Evolutionary conservation across 2,888 invertebrate genomes (phyloP).

Genomic region (Nezara viridula): DNA sequence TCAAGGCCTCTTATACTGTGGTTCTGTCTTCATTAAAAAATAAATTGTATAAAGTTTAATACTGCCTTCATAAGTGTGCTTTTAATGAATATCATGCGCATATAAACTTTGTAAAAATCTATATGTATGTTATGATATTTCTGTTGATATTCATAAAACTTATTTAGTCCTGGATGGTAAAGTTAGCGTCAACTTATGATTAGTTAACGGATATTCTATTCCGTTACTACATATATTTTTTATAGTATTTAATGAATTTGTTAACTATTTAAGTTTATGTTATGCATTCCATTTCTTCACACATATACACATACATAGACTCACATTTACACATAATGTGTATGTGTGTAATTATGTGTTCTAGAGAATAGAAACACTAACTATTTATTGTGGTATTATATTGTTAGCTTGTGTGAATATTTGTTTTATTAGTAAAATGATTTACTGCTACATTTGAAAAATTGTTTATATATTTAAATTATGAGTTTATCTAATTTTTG

Average conservation of each 20-base stretch:
- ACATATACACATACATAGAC: conserved; percentile 30
- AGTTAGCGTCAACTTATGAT: background rate
- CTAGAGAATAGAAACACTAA: conserved; percentile 34
- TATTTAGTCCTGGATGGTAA: conserved; percentile 21
- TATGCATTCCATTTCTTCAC: conserved; percentile 49
- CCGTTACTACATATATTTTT: conserved; percentile 49
- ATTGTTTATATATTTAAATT: conserved; percentile 46
- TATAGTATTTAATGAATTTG: conserved; percentile 49
- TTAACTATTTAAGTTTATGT: conserved; percentile 49
- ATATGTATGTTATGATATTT: conserved; percentile 42
- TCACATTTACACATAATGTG: conserved; percentile 27
- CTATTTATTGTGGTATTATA: conserved; percentile 44
- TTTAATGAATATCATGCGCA: conserved; percentile 58
- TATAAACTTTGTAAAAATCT: conserved; percentile 56
- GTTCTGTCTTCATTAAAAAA: conserved; percentile 47
- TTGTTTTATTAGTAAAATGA: conserved; percentile 31
- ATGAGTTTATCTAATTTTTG: conserved; percentile 27
- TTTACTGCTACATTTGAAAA: conserved; percentile 35
- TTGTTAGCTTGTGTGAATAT: conserved; percentile 48
- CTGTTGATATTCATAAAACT: conserved; percentile 6
- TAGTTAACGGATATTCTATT: conserved; percentile 33
- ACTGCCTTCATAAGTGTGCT: conserved; percentile 59
- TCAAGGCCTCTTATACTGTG: conserved; percentile 46
- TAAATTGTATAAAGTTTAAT: conserved; percentile 40
- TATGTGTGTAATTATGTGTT: conserved; percentile 35